These are phyloP conservation scores for Dendrocincla tyrannina DNA, from an alignment of 2,797 vertebrate genomes.

Conservation along the genomic window DNA sequence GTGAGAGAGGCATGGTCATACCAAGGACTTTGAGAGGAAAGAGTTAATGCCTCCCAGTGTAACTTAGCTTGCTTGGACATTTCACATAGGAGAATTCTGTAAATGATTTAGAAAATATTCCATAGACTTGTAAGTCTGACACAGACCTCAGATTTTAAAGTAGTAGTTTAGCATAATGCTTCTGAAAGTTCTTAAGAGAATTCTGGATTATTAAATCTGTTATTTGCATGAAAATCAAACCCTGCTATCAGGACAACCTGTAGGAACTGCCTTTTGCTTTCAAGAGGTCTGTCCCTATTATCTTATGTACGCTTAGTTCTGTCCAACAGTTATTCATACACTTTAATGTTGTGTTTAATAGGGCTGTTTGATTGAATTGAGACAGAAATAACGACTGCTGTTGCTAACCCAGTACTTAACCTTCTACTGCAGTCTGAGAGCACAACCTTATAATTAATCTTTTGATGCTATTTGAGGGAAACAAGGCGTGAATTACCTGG, in stretches of 20 bases:
- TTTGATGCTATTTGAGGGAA: not conserved
- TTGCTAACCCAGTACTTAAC: not conserved
- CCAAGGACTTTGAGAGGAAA: not conserved
- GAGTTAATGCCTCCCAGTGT: not conserved
- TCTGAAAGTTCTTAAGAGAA: not conserved
- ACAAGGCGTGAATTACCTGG: constrained; percentile 67
- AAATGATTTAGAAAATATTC: not conserved
- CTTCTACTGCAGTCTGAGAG: not conserved
- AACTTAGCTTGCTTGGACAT: not conserved
- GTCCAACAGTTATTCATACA: not conserved
- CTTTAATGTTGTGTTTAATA: not conserved
- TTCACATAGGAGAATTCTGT: not conserved
- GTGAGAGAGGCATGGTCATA: not conserved
- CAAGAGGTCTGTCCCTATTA: not conserved
- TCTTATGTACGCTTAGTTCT: not conserved
- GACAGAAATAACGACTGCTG: not conserved
- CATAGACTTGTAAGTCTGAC: not conserved
- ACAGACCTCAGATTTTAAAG: not conserved
- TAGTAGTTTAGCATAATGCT: not conserved
- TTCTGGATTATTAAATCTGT: not conserved
- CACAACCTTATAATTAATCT: not conserved
- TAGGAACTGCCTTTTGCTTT: not conserved
- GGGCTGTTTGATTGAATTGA: not conserved
- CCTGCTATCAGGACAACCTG: not conserved
- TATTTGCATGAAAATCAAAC: not conserved